These are phyloP conservation scores for Oreohelix idahoensis DNA, from an alignment of 1,140 invertebrate species.

Conservation along the genomic window DNA sequence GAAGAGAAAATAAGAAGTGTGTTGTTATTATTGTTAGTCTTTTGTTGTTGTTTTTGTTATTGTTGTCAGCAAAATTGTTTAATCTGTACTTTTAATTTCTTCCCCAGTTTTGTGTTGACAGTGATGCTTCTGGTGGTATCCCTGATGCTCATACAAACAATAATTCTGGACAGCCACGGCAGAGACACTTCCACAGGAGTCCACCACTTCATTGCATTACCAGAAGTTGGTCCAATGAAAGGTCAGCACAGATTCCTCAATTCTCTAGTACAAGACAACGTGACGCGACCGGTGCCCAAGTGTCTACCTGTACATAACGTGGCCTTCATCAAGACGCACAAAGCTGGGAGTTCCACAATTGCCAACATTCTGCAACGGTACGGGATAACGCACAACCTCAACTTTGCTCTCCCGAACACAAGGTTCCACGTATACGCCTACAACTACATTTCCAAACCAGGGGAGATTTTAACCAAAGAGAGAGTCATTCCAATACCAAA, in stretches of 20 bases:
- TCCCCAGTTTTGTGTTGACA: not conserved
- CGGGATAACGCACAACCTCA: constrained; percentile 41
- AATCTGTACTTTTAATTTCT: not conserved
- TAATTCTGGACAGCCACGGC: not conserved
- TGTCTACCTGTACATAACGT: constrained; percentile 43
- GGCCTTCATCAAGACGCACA: constrained; percentile 53
- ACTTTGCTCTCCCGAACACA: constrained; percentile 47
- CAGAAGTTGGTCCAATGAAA: not conserved
- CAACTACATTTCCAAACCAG: constrained; percentile 42
- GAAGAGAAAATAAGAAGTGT: no score
- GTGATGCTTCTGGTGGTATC: not conserved
- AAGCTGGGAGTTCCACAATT: constrained; percentile 49
- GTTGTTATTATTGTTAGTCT: no score
- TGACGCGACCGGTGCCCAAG: not conserved
- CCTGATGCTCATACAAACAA: not conserved
- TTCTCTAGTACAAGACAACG: not conserved
- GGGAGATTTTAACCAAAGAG: constrained; percentile 28
- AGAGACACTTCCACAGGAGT: not conserved
- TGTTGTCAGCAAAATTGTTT: not conserved
- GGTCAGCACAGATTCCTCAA: not conserved
- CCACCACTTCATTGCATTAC: not conserved
- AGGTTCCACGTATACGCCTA: constrained; percentile 11
- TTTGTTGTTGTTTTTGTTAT: not conserved
- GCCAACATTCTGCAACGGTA: constrained; percentile 52
- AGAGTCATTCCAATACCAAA: constrained; percentile 39